Evolutionary conservation across 2,888 invertebrate species (phyloP), one percentile per base, ranked within the genome.

Genomic region (Adela reaumurella): DNA sequence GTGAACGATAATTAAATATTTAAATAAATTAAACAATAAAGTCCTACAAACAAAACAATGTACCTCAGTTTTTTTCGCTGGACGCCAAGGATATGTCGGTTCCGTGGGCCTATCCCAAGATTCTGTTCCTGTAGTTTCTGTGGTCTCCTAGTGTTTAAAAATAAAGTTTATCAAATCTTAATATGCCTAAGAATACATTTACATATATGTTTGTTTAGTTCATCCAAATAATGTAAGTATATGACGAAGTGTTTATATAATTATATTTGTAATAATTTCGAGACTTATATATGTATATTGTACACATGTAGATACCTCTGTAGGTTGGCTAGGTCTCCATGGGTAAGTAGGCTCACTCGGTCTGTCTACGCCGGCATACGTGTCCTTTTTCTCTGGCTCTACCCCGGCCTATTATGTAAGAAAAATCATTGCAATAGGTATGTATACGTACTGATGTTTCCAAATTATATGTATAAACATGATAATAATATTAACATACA

Each of bases 61-160:
- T 55, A 65, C 64, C 64, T 65, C 62, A 17, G 14, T 3, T 17
- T 46, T 49, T 19, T 17, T 19, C 18, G 10, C 16, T 49, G 17
- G 41, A 18, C 49, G 56, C 41, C 47, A 49, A 17, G 46, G 55
- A 19, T 53, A 56, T 6, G 55, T 54, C 1, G 58, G 54, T 51
- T 59, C 50, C 11, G 54, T 46, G 29, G 58, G 58, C 49, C 52
- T 55, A 49, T 59, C 58, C 35, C 54, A 48, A 44, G 57, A 56
- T 43, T 19, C 16, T n/a, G n/a, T n/a, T n/a, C n/a, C n/a, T n/a
- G n/a, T n/a, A n/a, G n/a, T n/a, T n/a, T n/a, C n/a, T n/a, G n/a
- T n/a, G n/a, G n/a, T n/a, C n/a, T n/a, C n/a, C n/a, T n/a, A n/a
- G n/a, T n/a, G n/a, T n/a, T n/a, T n/a, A n/a, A n/a, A n/a, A n/a